These are phyloP conservation scores for Spodoptera littoralis DNA, from an alignment of 2,888 invertebrate species.

Conservation along the genomic window DNA sequence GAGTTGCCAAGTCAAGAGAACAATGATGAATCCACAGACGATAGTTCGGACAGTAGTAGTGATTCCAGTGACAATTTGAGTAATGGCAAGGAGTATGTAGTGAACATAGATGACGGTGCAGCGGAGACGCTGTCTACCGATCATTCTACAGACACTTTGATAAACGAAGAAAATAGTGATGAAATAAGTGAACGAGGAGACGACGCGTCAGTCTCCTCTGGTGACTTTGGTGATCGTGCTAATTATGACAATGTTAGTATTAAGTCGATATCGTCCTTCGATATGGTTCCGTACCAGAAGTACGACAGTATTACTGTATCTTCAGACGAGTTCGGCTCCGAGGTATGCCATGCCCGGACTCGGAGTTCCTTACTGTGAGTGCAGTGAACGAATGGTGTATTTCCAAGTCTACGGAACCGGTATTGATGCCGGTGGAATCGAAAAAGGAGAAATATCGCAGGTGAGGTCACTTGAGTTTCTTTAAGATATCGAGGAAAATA, in stretches of 20 bases:
- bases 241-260: constrained; percentile 87
- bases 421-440: constrained; percentile 81
- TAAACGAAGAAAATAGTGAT: constrained; percentile 78
- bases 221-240: constrained; percentile 78
- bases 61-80: constrained; percentile 70
- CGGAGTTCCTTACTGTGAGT: constrained; percentile 85
- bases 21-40: constrained; percentile 56
- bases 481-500: constrained; percentile 71
- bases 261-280: constrained; percentile 85
- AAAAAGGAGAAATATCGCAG: constrained; percentile 88
- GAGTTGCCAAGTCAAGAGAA: constrained; percentile 56
- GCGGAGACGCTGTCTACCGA: constrained; percentile 81
- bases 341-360: constrained; percentile 85
- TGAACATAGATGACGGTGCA: constrained; percentile 78
- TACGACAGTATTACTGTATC: constrained; percentile 87
- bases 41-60: constrained; percentile 73
- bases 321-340: constrained; percentile 86
- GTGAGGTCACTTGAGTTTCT: constrained; percentile 79
- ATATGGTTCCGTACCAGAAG: constrained; percentile 86
- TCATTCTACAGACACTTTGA: constrained; percentile 84
- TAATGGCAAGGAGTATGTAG: constrained; percentile 74
- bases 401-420: constrained; percentile 80
- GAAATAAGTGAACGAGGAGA: constrained; percentile 79
- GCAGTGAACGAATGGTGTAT: constrained; percentile 88
- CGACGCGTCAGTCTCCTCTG: constrained; percentile 74